phyloP scores from a whole-genome alignment of 2,797 vertebrate species.

The Morelia viridis region DNA sequence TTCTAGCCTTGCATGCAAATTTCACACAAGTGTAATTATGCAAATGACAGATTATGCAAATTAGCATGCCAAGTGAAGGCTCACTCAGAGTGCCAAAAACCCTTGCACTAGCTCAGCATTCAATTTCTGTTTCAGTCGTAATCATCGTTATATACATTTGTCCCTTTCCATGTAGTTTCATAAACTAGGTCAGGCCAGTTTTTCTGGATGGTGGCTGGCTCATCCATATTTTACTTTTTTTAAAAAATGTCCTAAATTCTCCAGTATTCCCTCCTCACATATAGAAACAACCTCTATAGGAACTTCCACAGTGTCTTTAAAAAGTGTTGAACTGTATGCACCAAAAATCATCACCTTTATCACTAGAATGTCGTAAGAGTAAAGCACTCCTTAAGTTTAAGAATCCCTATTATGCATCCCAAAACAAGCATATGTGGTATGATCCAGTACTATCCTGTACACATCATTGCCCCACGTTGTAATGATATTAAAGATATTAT shows the following conservation, averaged over 20 bases:
- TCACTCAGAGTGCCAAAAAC: too few species aligned
- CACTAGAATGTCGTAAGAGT: background rate
- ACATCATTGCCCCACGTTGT: background rate
- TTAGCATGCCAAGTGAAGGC: too few species aligned
- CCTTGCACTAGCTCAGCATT: too few species aligned
- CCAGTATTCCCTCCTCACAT: too few species aligned
- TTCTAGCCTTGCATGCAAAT: too few species aligned
- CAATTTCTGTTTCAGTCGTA: background rate
- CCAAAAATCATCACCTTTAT: too few species aligned
- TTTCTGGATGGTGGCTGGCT: background rate
- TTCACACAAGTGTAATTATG: too few species aligned
- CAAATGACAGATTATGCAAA: too few species aligned
- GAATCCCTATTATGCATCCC: background rate
- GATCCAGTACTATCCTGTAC: background rate
- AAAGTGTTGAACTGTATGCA: background rate
- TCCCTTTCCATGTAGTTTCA: background rate
- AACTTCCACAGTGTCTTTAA: background rate
- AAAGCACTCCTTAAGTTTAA: background rate
- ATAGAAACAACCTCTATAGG: background rate
- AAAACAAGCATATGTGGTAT: background rate
- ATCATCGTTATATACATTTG: too few species aligned
- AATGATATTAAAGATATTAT: background rate
- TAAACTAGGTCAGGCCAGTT: too few species aligned
- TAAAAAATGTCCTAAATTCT: background rate
- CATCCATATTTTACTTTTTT: background rate